Base-by-base conservation (phyloP, 2,888 invertebrate species). In the Spisula subtruncata region DNA sequence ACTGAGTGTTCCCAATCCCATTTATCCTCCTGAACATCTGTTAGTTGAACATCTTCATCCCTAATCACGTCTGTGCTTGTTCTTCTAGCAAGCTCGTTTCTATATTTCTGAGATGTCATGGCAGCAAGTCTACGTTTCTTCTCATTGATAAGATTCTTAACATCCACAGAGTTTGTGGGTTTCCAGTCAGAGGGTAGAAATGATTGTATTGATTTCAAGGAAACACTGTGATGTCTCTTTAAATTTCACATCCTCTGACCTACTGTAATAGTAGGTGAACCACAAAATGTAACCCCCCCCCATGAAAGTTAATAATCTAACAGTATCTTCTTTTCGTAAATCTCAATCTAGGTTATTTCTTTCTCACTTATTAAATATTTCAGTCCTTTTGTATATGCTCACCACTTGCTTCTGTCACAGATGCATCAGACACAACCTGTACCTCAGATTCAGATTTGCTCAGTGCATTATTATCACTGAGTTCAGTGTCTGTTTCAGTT, bases 111-210 rank as follows among this genome's bases (percentile, higher is more conserved):
- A 8, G 89, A 89, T 1, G 91, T 91, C 86, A 90, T 88, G 12
- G 88, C 91, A 81, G 91, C 91, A 4, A 91, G 88, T 29, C 86
- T 83, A 10, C 89, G 86, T 54, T 91, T 91, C 81, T 91, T 91
- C 81, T 91, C 91, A 71, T 90, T 91, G 80, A 91, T 91, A 18
- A 91, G 66, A 32, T 91, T 91, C 79, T 90, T 91, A 84, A 91
- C 88, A 86, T 91, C 82, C 16, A 81, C 71, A n/a, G 87, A 56
- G 20, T 46, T 54, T 16, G 89, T 60, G 32, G 90, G 86, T 32
- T 90, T 90, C 92, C 92, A 92, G 41, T 88, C 88, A 66, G 81
- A 82, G 12, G 92, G 92, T 14, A 92, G 84, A 41, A 92, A 92
- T 46, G 92, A 92, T 35, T 91, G 56, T 41, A n/a, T n/a, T n/a